phyloP scores from a whole-genome alignment of 1,140 invertebrate species.

The Pseudomyrmex cubaensis region DNA sequence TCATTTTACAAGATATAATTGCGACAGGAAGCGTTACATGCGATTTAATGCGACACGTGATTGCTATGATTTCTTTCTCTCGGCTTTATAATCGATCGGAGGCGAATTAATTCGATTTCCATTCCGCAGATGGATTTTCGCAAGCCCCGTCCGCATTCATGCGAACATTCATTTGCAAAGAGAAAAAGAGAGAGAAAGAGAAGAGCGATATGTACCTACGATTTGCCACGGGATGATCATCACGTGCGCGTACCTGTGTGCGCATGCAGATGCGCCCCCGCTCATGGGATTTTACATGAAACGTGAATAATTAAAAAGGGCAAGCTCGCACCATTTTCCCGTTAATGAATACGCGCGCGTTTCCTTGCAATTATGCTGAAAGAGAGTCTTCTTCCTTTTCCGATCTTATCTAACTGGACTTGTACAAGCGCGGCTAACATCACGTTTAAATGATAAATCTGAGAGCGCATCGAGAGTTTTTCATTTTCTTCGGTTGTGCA shows the following conservation, averaged over 20 bases:
- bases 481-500: background rate
- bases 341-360: conserved; percentile 62
- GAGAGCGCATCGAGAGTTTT: background rate
- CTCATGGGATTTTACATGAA: conserved; percentile 49
- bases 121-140: conserved; percentile 55
- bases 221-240: conserved; percentile 38
- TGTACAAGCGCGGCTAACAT: background rate
- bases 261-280: conserved; percentile 11
- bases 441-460: background rate
- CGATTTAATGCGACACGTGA: conserved; percentile 24
- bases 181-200: background rate
- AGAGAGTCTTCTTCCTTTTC: conserved; percentile 29
- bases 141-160: conserved; percentile 58
- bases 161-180: conserved; percentile 20
- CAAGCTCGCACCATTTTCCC: conserved; percentile 66
- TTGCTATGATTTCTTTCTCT: conserved; percentile 6
- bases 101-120: background rate
- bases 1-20: background rate
- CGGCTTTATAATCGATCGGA: background rate
- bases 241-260: background rate
- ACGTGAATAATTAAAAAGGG: conserved; percentile 62
- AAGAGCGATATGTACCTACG: conserved; percentile 21
- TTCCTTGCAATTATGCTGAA: conserved; percentile 56
- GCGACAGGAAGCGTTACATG: background rate
- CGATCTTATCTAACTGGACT: background rate